Evolutionary conservation across 2,797 vertebrate species (phyloP), one percentile per base, ranked within the genome.

Genomic region (Sebastes steindachneri): DNA sequence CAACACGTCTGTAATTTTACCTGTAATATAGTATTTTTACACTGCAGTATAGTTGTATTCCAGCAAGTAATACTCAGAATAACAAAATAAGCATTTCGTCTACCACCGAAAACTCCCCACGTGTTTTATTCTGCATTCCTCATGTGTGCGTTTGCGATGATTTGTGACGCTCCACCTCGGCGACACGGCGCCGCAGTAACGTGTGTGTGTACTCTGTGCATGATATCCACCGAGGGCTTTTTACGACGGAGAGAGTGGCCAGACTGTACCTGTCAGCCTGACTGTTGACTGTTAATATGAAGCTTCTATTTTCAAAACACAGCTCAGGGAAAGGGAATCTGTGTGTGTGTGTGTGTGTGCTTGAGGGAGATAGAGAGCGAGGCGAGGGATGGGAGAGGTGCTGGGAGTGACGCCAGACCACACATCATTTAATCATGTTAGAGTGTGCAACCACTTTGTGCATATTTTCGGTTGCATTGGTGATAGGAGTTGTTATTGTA

Each of bases 341-440:
- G 86, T 54, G 65, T 72, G 76, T 35, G 72, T 88, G 89, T 10
- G 71, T 88, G 89, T 10, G 83, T 62, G 65, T 29, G 23, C 23
- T 25, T 25, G 28, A 54, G 75, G 80, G 84, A 92, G 89, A 89
- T 90, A 87, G 55, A 71, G 83, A 85, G 91, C 77, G 35, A 45
- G 73, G 85, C n/a, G 66, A 83, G 77, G 88, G 88, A 90, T 83
- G 87, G 87, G 86, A 90, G 92, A 91, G 89, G 92, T 92, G 90
- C 90, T 89, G 92, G 93, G 94, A 95, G 92, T 82, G 89, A 90
- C 79, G 93, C 94, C 94, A 95, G 92, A 93, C 93, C 89, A 91
- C 94, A 93, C 91, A 93, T 94, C 90, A 92, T 93, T 95, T 94
- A 94, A 95, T 95, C 92, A 93, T 83, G 91, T 93, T 95, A 92